Percentiles rank a stretch among this genome's conserved stretches.
These are phyloP conservation scores for Eupithecia dodoneata DNA, from an alignment of 2,888 invertebrate genomes.

Conservation along the genomic window DNA sequence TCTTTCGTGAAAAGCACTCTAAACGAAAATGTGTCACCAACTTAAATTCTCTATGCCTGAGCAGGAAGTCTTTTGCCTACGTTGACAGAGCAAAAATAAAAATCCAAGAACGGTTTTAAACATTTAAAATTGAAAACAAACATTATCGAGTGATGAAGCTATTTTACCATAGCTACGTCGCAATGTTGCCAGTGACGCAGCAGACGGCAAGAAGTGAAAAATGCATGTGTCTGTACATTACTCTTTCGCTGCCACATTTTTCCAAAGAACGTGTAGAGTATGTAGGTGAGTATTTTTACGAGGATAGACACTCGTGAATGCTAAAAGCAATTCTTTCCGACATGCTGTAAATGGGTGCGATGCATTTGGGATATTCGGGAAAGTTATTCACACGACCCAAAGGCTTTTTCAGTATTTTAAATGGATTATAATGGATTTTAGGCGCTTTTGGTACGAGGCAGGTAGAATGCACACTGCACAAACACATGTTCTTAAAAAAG, in stretches of 20 bases:
- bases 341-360: slow-evolving; percentile 35
- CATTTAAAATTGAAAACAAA: background rate
- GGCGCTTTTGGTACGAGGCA: background rate
- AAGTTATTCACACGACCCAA: background rate
- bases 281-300: slow-evolving; percentile 44
- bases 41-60: no score
- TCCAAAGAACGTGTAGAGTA: slow-evolving; percentile 48
- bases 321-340: slow-evolving; percentile 34
- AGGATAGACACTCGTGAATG: slow-evolving; percentile 34
- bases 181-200: slow-evolving; percentile 52
- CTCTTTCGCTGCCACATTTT: slow-evolving; percentile 54
- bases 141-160: slow-evolving; percentile 14
- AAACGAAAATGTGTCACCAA: no score
- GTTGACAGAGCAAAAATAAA: no score
- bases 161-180: slow-evolving; percentile 23
- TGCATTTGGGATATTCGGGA: slow-evolving; percentile 3
- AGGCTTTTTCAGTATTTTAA: slow-evolving; percentile 8
- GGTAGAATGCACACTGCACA: background rate
- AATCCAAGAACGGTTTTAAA: background rate
- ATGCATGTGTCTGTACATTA: slow-evolving; percentile 59
- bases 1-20: no score
- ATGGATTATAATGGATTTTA: background rate
- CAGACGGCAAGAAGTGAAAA: slow-evolving; percentile 55
- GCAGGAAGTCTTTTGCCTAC: no score
- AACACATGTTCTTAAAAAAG: background rate